Evolutionary conservation across 2,888 invertebrate species (phyloP), one percentile per base, ranked within the genome.

Genomic region (Folsomia candida): DNA sequence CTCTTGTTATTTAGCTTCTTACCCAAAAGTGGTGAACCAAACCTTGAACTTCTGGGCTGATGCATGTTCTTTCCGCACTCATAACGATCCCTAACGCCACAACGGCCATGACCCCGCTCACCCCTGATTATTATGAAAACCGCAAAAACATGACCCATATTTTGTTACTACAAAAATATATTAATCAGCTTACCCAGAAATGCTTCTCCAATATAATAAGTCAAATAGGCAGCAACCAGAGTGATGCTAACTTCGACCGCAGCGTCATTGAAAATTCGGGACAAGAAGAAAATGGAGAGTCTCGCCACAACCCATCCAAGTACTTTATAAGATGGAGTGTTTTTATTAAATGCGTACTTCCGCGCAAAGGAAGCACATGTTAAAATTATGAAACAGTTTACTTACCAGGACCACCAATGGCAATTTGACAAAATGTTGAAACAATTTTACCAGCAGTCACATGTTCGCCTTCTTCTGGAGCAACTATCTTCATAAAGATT

Each of bases 61-160:
- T 83, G 74, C 82, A 82, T 51, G 83, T 83, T 67, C 82, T 80
- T 71, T 84, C 82, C 1, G 81, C 79, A 74, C 82, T 83, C 72
- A 85, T 77, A 1, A 81, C 81, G 1, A 84, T 79, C 0, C 85
- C 85, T 4, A 85, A 81, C 0, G 83, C 82, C 0, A 85, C 84
- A 6, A 85, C 82, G 2, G 85, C 83, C 78, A 85, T 79, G 1
- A 85, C 84, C 0, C 84, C 84, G 4, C 84, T 84, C 25, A 84
- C 82, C 4, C 29, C 70, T 1, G 22, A 25, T 29, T 27, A 4
- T n/a, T 29, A 27, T 37, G 27, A 62, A 62, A 22, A 54, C 18
- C 18, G 14, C 6, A 37, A 37, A 37, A 37, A 37, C 14, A 37
- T 9, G 14, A 9, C 37, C 37, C 6, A 37, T 14, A 4, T 37